phyloP scores from a whole-genome alignment of 2,113 vertebrate genomes.

The Pedetes capensis region DNA sequence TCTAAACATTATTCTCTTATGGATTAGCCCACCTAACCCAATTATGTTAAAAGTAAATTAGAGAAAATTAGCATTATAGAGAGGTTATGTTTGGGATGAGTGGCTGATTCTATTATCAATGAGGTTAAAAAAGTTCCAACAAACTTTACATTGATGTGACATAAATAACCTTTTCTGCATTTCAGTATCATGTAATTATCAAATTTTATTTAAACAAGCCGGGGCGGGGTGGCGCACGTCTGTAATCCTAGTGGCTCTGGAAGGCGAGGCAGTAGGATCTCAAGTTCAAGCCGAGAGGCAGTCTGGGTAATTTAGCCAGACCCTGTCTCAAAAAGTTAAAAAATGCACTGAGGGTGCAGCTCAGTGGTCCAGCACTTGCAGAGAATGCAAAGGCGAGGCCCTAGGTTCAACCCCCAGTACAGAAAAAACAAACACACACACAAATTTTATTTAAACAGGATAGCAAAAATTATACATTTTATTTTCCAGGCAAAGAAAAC shows the following conservation, averaged over 20 bases:
- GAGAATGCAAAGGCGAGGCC: too few relatives aligned
- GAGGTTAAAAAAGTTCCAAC: neutral
- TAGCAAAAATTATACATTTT: neutral
- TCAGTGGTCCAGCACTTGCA: too few relatives aligned
- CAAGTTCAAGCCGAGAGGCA: too few relatives aligned
- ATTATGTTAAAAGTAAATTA: neutral
- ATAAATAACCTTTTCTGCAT: neutral
- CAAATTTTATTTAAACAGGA: neutral
- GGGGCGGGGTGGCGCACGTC: too few relatives aligned
- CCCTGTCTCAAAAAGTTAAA: too few relatives aligned
- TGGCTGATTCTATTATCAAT: neutral
- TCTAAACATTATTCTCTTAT: neutral
- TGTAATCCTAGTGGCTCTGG: too few relatives aligned
- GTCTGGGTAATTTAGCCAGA: too few relatives aligned
- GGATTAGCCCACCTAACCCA: neutral
- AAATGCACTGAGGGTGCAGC: too few relatives aligned
- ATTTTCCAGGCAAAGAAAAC: neutral
- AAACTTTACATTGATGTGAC: neutral
- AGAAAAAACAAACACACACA: too few relatives aligned
- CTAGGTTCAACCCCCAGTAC: too few relatives aligned
- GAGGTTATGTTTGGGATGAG: neutral
- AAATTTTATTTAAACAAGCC: constrained; percentile 9
- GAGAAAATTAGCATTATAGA: neutral
- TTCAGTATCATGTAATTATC: constrained; percentile 1
- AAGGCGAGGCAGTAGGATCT: too few relatives aligned